A percentile compares a stretch with the other conserved stretches of the same genome.
phyloP scores from a whole-genome alignment of 2,888 invertebrate species.

The Seira ritae region DNA sequence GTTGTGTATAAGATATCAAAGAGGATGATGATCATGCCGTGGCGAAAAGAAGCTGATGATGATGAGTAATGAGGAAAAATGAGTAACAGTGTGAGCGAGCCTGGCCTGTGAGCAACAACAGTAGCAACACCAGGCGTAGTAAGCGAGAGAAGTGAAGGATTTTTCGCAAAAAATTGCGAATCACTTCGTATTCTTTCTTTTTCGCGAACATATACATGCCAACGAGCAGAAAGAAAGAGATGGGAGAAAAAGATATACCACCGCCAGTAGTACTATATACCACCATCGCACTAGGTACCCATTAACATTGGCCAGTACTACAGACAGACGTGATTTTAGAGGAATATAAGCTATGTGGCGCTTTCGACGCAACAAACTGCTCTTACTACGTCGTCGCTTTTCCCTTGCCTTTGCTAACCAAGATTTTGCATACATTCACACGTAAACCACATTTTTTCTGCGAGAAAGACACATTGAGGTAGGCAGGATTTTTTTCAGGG shows the following conservation, averaged over 20 bases:
- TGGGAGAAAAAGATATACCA: too few relatives aligned
- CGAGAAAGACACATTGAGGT: background rate
- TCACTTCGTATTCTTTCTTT: slow-evolving; percentile 43
- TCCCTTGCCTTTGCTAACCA: background rate
- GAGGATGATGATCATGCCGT: slow-evolving; percentile 34
- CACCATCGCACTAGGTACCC: background rate
- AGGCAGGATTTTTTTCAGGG: background rate
- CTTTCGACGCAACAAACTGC: background rate
- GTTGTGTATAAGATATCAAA: slow-evolving; percentile 23
- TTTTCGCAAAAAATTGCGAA: slow-evolving; percentile 35
- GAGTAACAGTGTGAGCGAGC: slow-evolving; percentile 39
- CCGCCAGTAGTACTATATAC: too few relatives aligned
- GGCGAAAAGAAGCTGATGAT: background rate
- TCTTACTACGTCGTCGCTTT: background rate
- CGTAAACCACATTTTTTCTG: background rate
- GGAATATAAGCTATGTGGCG: background rate
- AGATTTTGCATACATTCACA: background rate
- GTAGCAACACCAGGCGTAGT: too few relatives aligned
- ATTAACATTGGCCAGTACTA: background rate
- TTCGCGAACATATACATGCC: slow-evolving; percentile 51
- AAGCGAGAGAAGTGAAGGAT: slow-evolving; percentile 35
- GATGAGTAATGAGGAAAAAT: slow-evolving; percentile 60
- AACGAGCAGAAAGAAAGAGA: too few relatives aligned
- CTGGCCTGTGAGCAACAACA: background rate
- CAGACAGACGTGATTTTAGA: background rate